Conservation (phyloP, 2,888 invertebrate genomes). For the Ormia ochracea region DNA sequence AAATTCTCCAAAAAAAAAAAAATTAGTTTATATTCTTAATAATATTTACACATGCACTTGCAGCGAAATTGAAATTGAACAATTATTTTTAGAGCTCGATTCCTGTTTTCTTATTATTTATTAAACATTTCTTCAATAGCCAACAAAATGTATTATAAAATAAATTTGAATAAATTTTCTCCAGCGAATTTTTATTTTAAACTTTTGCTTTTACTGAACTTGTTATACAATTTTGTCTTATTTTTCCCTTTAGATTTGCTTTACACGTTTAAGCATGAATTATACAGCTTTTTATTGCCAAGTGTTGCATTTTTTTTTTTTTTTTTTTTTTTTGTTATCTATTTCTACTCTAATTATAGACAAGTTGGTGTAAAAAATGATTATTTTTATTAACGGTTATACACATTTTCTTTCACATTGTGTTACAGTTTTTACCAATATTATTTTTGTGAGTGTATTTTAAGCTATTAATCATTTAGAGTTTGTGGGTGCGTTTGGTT, state of each 20-base stretch:
- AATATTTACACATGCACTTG: background rate
- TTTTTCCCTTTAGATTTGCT: background rate
- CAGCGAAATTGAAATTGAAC: background rate
- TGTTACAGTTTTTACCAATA: background rate
- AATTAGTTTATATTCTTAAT: no score
- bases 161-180: background rate
- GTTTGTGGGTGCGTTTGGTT: constrained; percentile 7
- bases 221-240: background rate
- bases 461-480: constrained; percentile 50
- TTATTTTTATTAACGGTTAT: constrained; percentile 1
- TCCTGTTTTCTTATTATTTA: background rate
- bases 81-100: constrained; percentile 15
- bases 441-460: constrained; percentile 37
- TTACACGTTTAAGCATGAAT: background rate
- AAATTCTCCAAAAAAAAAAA: no score
- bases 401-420: background rate
- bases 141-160: constrained; percentile 1
- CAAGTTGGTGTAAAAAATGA: constrained; percentile 13
- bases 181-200: background rate
- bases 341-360: constrained; percentile 52
- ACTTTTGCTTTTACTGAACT: background rate
- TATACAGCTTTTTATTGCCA: constrained; percentile 1
- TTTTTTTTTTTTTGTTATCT: constrained; percentile 16
- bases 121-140: background rate
- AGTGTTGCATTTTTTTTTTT: no score